These are phyloP conservation scores for Dicrurus megarhynchus DNA, from an alignment of 2,113 vertebrate genomes.

Conservation along the genomic window DNA sequence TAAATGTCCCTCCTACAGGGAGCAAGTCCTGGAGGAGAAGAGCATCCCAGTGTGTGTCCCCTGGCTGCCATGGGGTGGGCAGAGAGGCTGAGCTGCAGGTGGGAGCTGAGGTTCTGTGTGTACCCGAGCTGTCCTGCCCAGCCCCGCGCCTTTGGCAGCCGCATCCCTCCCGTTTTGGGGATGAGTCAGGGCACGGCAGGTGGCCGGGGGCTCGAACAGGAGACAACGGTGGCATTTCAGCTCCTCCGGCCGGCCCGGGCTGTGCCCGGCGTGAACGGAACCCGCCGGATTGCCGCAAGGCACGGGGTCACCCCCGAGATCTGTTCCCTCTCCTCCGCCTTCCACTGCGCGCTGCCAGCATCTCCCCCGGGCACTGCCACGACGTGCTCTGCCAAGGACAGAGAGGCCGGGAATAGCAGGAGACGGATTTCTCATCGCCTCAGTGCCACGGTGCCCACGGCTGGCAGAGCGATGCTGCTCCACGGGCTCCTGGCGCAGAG, in stretches of 20 bases:
- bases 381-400: not conserved
- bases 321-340: not conserved
- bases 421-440: not conserved
- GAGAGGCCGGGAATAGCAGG: conserved; percentile 11
- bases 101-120: accelerated
- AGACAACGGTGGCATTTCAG: not conserved
- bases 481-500: not conserved
- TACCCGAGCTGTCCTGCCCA: not conserved
- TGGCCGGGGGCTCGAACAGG: not conserved
- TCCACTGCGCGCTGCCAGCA: not conserved
- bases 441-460: accelerated
- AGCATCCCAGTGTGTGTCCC: not conserved
- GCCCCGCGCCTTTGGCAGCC: not conserved
- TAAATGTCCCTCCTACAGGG: not conserved
- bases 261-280: not conserved
- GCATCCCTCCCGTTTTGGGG: not conserved
- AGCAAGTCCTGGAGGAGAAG: not conserved
- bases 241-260: not conserved
- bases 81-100: not conserved
- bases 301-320: not conserved
- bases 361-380: not conserved
- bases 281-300: not conserved
- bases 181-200: conserved; percentile 3
- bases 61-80: not conserved
- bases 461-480: not conserved